Evolutionary conservation across 2,888 invertebrate species (phyloP), one percentile per base, ranked within the genome.

Genomic region (Invenusta paracnida): DNA sequence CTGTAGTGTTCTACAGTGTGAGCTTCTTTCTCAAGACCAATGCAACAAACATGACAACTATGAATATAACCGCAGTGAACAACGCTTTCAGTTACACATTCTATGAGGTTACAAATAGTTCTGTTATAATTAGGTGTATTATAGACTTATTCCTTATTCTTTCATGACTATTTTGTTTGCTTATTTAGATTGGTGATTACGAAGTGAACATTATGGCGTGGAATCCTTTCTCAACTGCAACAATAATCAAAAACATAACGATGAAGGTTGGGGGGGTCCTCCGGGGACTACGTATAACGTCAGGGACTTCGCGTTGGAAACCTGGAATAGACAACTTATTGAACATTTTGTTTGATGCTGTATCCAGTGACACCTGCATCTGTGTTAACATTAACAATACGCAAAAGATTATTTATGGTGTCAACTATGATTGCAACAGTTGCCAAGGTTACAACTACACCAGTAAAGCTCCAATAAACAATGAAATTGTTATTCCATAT

Each of bases 351-450:
- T 89, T 90, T 86, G 87, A 82, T 0, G 86, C 82, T 0, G 83
- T 88, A 1, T 90, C 90, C 1, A 87, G 88, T 0, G 83, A 86
- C 0, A 88, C 89, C 5, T 90, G 90, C 86, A 85, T 90, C 0
- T 87, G 87, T 2, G 87, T 90, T 0, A 88, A 89, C 86, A 89
- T 87, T 79, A 89, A 89, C 0, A 89, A 84, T 27, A 48, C 66
- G 5, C 11, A 29, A 28, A 30, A 85, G 17, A n/a, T 85, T 11
- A 30, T 85, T 1, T 85, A 85, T 30, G 85, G 85, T 0, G 82
- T 85, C 11, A 84, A 25, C 1, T 0, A 0, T 1, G 82, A 85
- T 0, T 48, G 84, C 29, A 0, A n/a, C n/a, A 27, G 30, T 0
- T 85, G 85, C n/a, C 1, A n/a, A 23, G 28, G 17, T 11, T 85